Evolutionary conservation across 2,888 invertebrate genomes (phyloP), one percentile per base, ranked within the genome.

Genomic region (Macrostomum cliftonense): DNA sequence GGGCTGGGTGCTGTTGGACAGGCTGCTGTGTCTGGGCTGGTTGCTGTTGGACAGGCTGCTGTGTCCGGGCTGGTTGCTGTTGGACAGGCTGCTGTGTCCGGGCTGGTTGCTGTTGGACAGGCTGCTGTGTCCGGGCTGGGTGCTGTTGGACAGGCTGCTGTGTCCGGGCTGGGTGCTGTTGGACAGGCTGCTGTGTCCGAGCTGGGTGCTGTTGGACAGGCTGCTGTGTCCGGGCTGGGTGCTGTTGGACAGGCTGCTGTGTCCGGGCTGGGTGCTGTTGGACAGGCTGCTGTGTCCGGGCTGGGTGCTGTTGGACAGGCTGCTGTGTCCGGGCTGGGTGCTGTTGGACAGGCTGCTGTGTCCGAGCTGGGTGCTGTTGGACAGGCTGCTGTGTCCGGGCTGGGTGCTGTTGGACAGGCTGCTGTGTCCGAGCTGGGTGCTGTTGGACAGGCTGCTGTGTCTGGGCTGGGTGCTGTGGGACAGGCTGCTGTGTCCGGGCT

Each of bases 131-230:
- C 20, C 9, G 17, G 95, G 45, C 99, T 97, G 75, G 39, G 45
- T 16, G 13, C 13, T 13, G 39, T 13, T 13, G 13, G 13, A 38
- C 39, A 38, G 13, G 39, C 39, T 38, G 13, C 39, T 13, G 13
- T 16, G 17, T 2, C 20, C 9, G 17, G 95, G 45, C 99, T 97
- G 75, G 95, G 97, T n/a, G n/a, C n/a, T n/a, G n/a, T n/a, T n/a
- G n/a, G n/a, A n/a, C n/a, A n/a, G n/a, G n/a, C n/a, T n/a, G n/a
- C n/a, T n/a, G n/a, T n/a, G n/a, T n/a, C 66, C 59, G 71, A 70
- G 1, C 59, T 75, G 9, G 39, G 45, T 16, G 13, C 13, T 13
- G 39, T 13, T 13, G 13, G 13, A 38, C 39, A 38, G 13, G 39
- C 39, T 38, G 13, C 39, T 13, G 13, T 16, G 17, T 2, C 20